Evolutionary conservation across 2,797 vertebrate genomes (phyloP), one percentile per base, ranked within the genome.

Genomic region (Prunella strophiata): DNA sequence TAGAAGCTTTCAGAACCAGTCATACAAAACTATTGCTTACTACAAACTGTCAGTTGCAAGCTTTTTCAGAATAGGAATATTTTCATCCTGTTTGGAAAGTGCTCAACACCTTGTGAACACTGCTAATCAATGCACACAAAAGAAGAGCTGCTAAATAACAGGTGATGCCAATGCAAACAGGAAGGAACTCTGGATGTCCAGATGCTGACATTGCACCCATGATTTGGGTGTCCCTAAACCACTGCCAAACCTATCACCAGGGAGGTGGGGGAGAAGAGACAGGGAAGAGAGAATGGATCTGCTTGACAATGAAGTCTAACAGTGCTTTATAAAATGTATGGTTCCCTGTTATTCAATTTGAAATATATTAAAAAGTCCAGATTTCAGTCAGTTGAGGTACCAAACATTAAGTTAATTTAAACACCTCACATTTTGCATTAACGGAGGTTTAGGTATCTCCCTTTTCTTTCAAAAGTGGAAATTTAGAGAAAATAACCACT

Each of bases 401-500:
- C 25, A 91, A 91, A 47, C 2, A n/a, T 58, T 30, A 85, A 52
- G 36, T 54, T 81, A 55, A 84, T 70, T 86, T 78, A 54, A 94
- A 78, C 36, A 94, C 58, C 25, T 34, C 81, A 51, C 9, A 45
- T 20, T 63, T 55, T 62, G 43, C 43, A 57, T 78, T 88, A 84
- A 63, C 32, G 15, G 45, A 90, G 17, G 22, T 78, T 81, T 81
- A 90, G 45, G 26, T 88, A 73, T 16, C 45, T 67, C 14, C 13
- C 36, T 55, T 91, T 84, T 42, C 62, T 86, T 90, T 91, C 61
- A 86, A 79, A n/a, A 80, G 59, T 88, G 59, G 48, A 76, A 84
- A 52, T 91, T 62, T 17, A 77, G 50, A 85, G 84, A 80, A 94
- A 95, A 93, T 65, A 94, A 83, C 63, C 58, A 42, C 47, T 80